A percentile compares a stretch with the other conserved stretches of the same genome.
Conservation (phyloP, 2,888 invertebrate genomes). For the Oligia fasciuncula region DNA sequence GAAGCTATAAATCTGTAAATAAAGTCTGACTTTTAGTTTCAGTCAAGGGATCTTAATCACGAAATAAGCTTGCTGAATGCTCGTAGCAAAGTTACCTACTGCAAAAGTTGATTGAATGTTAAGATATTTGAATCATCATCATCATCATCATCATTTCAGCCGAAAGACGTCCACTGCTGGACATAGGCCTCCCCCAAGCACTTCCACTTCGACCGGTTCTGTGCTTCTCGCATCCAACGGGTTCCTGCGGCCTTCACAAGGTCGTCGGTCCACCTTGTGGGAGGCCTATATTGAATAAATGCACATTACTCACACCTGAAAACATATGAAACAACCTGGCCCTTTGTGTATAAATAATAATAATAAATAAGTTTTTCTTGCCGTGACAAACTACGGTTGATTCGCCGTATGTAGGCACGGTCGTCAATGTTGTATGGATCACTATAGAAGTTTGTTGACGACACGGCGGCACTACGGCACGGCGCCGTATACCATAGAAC, state of each 20-base stretch:
- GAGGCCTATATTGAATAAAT: too few relatives aligned
- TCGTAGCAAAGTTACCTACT: not conserved
- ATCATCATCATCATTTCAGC: too few relatives aligned
- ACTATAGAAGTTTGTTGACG: not conserved
- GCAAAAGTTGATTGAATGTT: not conserved
- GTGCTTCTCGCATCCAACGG: too few relatives aligned
- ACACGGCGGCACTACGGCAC: not conserved
- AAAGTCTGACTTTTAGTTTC: not conserved
- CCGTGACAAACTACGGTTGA: not conserved
- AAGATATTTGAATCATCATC: not conserved
- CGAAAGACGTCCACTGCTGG: too few relatives aligned
- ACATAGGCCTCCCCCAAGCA: too few relatives aligned
- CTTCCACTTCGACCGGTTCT: too few relatives aligned
- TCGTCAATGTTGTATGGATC: not conserved
- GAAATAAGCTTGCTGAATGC: not conserved
- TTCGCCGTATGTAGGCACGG: not conserved
- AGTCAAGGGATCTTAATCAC: not conserved
- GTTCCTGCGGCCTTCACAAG: too few relatives aligned
- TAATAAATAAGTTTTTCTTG: not conserved
- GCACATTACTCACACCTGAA: not conserved
- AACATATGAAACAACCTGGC: not conserved
- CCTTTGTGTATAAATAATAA: too few relatives aligned
- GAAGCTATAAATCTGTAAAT: slow-evolving; percentile 15
- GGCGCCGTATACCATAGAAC: not conserved
- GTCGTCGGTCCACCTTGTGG: too few relatives aligned